Conservation (phyloP, 2,797 vertebrate species). For the Limosa lapponica region DNA sequence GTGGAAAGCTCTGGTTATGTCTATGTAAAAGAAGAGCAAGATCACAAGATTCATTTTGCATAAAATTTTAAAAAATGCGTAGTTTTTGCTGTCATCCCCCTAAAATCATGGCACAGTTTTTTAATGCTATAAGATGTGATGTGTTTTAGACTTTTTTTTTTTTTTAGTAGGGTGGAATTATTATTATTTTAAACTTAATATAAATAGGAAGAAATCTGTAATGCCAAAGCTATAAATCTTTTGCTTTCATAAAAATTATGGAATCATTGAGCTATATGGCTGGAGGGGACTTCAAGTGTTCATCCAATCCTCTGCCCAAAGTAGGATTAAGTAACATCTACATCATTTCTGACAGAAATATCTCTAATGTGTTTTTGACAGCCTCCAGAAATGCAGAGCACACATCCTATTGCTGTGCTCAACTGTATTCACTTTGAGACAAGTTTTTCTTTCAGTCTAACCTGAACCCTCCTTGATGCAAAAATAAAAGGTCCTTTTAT, state of each 20-base stretch:
- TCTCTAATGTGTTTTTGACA: conserved; percentile 61
- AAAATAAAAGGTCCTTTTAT: not conserved
- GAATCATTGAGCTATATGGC: conserved; percentile 47
- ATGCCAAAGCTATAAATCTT: conserved; percentile 46
- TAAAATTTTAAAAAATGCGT: not conserved
- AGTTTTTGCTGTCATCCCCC: not conserved
- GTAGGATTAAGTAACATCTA: conserved; percentile 58
- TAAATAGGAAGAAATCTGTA: conserved; percentile 51
- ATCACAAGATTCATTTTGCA: not conserved
- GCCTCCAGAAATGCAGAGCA: conserved; percentile 45
- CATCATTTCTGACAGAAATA: conserved; percentile 61
- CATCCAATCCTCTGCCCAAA: conserved; percentile 26
- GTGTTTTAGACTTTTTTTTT: not conserved
- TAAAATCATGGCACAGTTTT: not conserved
- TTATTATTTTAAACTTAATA: conserved; percentile 25
- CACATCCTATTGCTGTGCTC: not conserved
- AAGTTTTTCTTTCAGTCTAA: not conserved
- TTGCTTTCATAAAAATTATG: conserved; percentile 39
- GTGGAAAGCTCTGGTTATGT: not conserved
- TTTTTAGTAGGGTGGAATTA: not conserved
- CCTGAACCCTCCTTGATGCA: not conserved
- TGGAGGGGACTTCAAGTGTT: conserved; percentile 39
- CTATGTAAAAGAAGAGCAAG: not conserved
- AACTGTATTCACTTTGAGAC: not conserved
- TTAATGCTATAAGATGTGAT: not conserved